Percentiles rank a stretch among this genome's conserved stretches.
These are phyloP conservation scores for Coecobrya sp. DNA, from an alignment of 2,888 invertebrate genomes.

Conservation along the genomic window DNA sequence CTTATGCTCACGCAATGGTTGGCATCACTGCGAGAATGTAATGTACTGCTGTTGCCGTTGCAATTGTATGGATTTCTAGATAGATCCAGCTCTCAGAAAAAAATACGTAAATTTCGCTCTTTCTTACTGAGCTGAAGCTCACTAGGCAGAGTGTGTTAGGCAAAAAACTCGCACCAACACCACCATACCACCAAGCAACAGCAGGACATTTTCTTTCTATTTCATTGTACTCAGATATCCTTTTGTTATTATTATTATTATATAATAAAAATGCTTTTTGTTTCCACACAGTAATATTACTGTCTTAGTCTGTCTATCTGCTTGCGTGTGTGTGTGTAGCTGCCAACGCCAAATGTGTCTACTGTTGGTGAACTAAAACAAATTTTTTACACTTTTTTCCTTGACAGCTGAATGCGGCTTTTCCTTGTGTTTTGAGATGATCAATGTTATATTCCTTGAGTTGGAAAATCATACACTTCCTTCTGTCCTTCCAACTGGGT, in stretches of 20 bases:
- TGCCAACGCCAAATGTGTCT: constrained; percentile 56
- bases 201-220: constrained; percentile 2
- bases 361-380: constrained; percentile 53
- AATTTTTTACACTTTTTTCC: constrained; percentile 58
- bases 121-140: background rate
- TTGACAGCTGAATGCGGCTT: constrained; percentile 58
- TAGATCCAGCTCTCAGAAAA: constrained; percentile 26
- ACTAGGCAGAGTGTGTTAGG: background rate
- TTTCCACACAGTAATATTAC: constrained; percentile 36
- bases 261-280: constrained; percentile 25
- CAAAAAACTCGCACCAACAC: too few relatives aligned
- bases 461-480: constrained; percentile 44
- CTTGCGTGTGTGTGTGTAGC: background rate
- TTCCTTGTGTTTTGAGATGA: constrained; percentile 53
- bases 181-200: too few relatives aligned
- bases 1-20: constrained; percentile 17
- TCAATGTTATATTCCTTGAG: constrained; percentile 49
- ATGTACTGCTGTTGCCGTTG: constrained; percentile 29
- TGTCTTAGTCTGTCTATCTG: constrained; percentile 4
- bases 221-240: background rate
- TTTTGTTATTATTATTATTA: constrained; percentile 28
- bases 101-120: constrained; percentile 28
- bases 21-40: constrained; percentile 22
- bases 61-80: constrained; percentile 37
- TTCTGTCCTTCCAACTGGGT: background rate